A percentile compares a stretch with the other conserved stretches of the same genome.
Evolutionary conservation across 1,140 invertebrate species (phyloP).

Genomic region (Yoshiicerus persimilis): DNA sequence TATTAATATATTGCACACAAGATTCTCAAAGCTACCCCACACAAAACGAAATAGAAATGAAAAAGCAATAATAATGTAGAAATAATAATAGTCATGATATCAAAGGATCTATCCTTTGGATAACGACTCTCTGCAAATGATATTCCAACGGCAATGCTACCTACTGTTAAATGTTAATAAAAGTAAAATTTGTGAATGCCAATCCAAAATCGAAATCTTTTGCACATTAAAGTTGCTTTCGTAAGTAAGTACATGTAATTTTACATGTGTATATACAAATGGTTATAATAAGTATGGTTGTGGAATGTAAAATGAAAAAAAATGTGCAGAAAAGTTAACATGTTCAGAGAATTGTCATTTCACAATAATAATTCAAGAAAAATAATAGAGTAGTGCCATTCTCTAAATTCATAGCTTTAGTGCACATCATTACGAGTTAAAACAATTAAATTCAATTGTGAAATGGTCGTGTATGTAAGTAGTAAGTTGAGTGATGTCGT

Average conservation of each 20-base stretch:
- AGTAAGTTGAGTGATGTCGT: not conserved
- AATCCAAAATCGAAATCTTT: not conserved
- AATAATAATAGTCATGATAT: not conserved
- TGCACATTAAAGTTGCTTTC: not conserved
- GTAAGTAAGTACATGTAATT: not conserved
- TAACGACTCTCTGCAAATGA: not conserved
- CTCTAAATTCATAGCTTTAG: not conserved
- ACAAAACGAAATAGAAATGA: not conserved
- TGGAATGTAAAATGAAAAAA: no score
- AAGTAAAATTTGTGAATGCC: not conserved
- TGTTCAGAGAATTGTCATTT: not conserved
- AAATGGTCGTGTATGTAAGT: not conserved
- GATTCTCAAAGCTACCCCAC: not conserved
- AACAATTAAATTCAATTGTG: not conserved
- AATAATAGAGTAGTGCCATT: not conserved
- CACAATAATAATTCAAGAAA: not conserved
- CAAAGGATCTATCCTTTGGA: not conserved
- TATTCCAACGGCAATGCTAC: not conserved
- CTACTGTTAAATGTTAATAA: not conserved
- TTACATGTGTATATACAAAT: no score
- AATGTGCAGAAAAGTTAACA: not conserved
- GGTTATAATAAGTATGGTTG: no score
- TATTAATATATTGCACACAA: not conserved
- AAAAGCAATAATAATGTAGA: not conserved
- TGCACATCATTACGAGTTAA: not conserved